Base-by-base conservation (phyloP, 2,797 vertebrate genomes). In the Ctenopoma kingsleyae region DNA sequence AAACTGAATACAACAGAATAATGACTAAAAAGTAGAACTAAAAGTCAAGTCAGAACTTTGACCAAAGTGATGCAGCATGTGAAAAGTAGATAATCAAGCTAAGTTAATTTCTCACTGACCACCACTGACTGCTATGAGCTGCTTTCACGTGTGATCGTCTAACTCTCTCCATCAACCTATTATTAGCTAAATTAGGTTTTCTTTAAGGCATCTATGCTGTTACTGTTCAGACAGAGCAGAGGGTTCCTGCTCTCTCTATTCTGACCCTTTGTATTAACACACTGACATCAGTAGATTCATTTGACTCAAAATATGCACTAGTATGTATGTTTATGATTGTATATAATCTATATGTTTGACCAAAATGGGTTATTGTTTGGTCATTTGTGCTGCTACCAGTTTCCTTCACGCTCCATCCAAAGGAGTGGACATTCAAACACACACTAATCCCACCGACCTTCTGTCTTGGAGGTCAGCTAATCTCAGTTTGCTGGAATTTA, bases 141-240 rank as follows among this genome's bases (percentile, higher is more conserved):
- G 51, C 74, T 82, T 86, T 78, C 81, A 80, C 44, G 10, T 84
- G 83, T 50, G 57, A 67, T n/a, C 23, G 10, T 70, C 59, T 72
- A 66, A 79, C 65, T 56, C 46, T 48, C 48, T 79, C 70, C 75
- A 40, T 57, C 61, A 78, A 69, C 68, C 59, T 15, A 53, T 80
- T 73, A 66, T 35, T 5, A 16, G 48, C 72, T 48, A 67, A 88
- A 87, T 88, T 81, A 81, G 43, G 73, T 86, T 86, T 27, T 70
- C 41, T 71, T 68, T 25, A 43, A 72, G 25, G 22, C 67, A 59
- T 78, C 77, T 71, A 8, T 80, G 58, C 38, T 53, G 41, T 59
- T 71, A 44, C 74, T 90, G 80, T 90, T 83, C 53, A n/a, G 19
- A 5, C 56, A 20, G 58, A 64, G 53, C 57, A 27, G 57, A 57